Conservation (phyloP, 2,113 vertebrate genomes). For the Pseudopipra pipra region DNA sequence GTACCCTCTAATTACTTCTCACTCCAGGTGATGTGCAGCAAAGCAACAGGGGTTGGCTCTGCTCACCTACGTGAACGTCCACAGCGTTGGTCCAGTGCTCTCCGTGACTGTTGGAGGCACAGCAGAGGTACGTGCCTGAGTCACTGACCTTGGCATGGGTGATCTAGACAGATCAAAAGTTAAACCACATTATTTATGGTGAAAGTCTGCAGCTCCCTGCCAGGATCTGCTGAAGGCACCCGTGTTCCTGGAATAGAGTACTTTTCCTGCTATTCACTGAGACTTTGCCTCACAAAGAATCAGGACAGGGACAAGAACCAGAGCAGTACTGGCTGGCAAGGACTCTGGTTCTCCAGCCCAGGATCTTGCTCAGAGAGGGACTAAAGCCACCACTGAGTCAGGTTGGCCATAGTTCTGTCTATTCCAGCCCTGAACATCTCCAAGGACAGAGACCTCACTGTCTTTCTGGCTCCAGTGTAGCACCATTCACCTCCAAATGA, state of each 20-base stretch:
- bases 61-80: slow-evolving; percentile 78
- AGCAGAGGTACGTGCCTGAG: slow-evolving; percentile 80
- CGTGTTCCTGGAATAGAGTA: background rate
- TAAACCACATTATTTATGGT: background rate
- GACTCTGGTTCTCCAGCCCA: background rate
- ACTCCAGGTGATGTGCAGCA: background rate
- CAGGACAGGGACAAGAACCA: background rate
- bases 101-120: slow-evolving; percentile 73
- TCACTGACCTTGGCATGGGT: background rate
- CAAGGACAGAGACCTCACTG: background rate
- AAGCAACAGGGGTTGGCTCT: background rate
- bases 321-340: background rate
- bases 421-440: background rate
- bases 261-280: background rate
- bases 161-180: slow-evolving; percentile 37
- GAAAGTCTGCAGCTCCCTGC: background rate
- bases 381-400: background rate
- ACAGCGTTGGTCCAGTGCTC: slow-evolving; percentile 81
- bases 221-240: background rate
- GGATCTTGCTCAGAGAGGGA: background rate
- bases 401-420: background rate
- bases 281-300: background rate
- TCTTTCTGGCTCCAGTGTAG: background rate
- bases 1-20: background rate
- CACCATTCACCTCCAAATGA: background rate